Percentiles rank a stretch among this genome's conserved stretches.
These are phyloP conservation scores for Actinostola sp. DNA, from an alignment of 92 coral and sea anemone species.

Conservation along the genomic window DNA sequence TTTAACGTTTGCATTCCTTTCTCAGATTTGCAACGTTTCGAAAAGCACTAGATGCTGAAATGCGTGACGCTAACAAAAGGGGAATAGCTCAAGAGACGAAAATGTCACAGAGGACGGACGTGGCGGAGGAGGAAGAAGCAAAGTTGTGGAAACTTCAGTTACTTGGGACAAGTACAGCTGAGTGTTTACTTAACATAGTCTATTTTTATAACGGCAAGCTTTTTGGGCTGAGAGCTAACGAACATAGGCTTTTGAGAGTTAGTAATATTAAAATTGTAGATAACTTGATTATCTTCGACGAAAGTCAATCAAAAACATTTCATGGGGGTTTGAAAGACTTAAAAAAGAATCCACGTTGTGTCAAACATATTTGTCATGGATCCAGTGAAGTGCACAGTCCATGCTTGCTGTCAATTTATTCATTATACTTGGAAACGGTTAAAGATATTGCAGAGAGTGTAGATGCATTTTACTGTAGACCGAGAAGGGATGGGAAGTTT, in stretches of 20 bases:
- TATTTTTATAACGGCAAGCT: background rate
- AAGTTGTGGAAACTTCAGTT: background rate
- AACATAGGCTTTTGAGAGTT: background rate
- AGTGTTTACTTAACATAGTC: background rate
- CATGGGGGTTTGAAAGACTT: background rate
- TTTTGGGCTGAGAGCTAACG: background rate
- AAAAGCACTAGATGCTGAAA: background rate
- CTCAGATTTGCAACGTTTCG: background rate
- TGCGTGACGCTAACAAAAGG: background rate
- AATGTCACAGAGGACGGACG: background rate
- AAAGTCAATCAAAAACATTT: background rate
- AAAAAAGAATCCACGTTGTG: background rate
- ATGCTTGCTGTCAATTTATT: slow-evolving; percentile 20
- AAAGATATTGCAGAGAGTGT: background rate
- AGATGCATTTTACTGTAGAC: slow-evolving; percentile 25
- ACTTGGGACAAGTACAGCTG: background rate
- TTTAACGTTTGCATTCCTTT: too few relatives aligned
- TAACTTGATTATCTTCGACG: background rate
- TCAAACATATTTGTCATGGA: background rate
- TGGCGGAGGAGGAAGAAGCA: background rate
- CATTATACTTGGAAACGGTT: slow-evolving; percentile 1
- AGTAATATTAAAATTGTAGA: background rate
- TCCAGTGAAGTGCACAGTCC: slow-evolving; percentile 7
- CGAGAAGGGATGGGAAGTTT: slow-evolving; percentile 20
- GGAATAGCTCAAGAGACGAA: background rate